Base-by-base conservation (phyloP, 2,888 invertebrate genomes). In the Eupithecia inturbata region DNA sequence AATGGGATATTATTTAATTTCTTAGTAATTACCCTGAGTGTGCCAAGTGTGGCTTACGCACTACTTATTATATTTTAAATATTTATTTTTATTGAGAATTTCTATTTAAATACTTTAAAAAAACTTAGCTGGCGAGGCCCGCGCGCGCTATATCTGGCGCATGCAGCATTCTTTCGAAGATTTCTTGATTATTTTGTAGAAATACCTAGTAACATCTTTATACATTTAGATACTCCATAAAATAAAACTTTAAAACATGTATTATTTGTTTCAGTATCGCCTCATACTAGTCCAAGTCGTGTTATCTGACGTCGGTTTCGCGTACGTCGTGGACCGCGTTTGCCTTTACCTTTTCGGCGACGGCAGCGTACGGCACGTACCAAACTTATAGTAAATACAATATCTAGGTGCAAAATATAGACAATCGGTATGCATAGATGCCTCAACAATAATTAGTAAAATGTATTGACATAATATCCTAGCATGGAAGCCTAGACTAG, bases 331-430 rank as follows among this genome's bases (percentile, higher is more conserved):
- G 77, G 99, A 99, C 91, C 96, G 98, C 83, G 85, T 96, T 53
- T 98, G 98, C 91, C 95, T 98, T 84, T 97, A 97, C 95, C 93
- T 98, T 67, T 98, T 98, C 88, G 98, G 98, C 33, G 98, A 98
- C 91, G 97, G 97, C 63, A 76, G 71, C 95, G 95, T 87, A 90
- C 93, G 74, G 89, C 88, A 71, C 69, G 80, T 82, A 77, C 78
- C 80, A 19, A 81, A 77, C 68, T 76, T 72, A 71, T 71, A 76
- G 76, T 76, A 22, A 45, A 64, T 53, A 12, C 10, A 41, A 45
- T 63, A 53, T 45, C 53, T 53, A 71, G 41, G 66, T 69, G 70
- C 70, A 63, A 67, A 69, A 31, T 64, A 33, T 63, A 73, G 41
- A 67, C 26, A 39, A 39, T 22, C 14, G 14, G 36, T 57, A 68